Conservation (phyloP, 2,888 invertebrate species). For the Oscheius onirici region DNA sequence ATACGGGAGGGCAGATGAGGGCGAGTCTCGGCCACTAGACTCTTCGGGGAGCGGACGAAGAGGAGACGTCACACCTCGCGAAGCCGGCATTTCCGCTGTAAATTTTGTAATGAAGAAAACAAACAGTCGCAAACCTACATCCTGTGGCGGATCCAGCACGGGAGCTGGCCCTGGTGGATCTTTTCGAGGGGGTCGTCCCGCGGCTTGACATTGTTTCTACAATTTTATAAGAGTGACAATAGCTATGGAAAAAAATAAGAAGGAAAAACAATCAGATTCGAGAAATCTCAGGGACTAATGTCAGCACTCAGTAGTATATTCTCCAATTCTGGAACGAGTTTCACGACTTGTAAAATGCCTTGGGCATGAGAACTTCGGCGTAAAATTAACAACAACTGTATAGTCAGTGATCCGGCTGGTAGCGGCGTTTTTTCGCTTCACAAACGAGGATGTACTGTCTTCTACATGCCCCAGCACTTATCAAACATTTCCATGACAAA, state of each 20-base stretch:
- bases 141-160: neutral
- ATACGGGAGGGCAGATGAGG: conserved; percentile 52
- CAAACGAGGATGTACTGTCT: no score
- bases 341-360: no score
- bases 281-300: no score
- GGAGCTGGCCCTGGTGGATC: conserved; percentile 18
- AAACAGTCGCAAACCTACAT: neutral
- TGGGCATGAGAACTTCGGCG: no score
- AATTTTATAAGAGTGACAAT: neutral
- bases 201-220: conserved; percentile 12
- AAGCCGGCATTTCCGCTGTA: conserved; percentile 16
- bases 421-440: no score
- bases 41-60: conserved; percentile 31
- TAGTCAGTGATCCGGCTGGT: no score
- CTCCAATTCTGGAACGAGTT: no score
- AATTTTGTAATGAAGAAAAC: no score
- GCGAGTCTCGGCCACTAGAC: conserved; percentile 11
- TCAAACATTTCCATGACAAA: no score
- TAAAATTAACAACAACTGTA: no score
- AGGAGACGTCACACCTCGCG: neutral
- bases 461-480: no score
- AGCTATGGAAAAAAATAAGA: neutral
- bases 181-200: conserved; percentile 21
- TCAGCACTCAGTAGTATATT: no score
- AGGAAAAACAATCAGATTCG: neutral